A percentile compares a stretch with the other conserved stretches of the same genome.
phyloP scores from a whole-genome alignment of 2,888 invertebrate species.

The Lathronympha strigana region DNA sequence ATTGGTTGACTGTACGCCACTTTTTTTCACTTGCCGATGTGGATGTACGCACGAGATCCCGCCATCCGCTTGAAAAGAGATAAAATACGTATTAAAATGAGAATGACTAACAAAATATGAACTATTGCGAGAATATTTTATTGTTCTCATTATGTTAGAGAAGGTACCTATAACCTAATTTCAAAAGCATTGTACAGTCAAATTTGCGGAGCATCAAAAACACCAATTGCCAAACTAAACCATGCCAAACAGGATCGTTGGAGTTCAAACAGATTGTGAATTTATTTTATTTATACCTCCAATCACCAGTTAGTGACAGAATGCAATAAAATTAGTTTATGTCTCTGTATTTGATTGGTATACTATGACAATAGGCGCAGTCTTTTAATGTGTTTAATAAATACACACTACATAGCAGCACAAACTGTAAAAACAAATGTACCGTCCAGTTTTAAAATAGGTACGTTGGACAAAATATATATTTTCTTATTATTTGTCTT shows the following conservation, averaged over 20 bases:
- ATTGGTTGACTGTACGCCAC: no score
- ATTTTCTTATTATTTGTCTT: no score
- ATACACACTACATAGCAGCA: not conserved
- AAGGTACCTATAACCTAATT: no score
- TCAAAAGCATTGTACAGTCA: no score
- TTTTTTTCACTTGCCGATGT: no score
- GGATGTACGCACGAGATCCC: no score
- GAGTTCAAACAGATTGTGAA: not conserved
- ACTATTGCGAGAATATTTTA: no score
- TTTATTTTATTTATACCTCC: constrained; percentile 8
- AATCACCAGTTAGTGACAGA: constrained; percentile 12
- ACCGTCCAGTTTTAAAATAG: not conserved
- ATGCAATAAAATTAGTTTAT: constrained; percentile 4
- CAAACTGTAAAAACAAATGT: not conserved
- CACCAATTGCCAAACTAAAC: not conserved
- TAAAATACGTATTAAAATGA: no score
- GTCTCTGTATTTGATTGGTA: not conserved
- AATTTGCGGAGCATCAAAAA: not conserved
- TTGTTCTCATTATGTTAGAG: no score
- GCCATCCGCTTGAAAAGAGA: no score
- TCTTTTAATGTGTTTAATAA: not conserved
- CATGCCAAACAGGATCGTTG: not conserved
- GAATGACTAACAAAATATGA: no score
- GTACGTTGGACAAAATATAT: no score
- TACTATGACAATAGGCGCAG: not conserved